phyloP scores from a whole-genome alignment of 2,113 vertebrate species.

The Hippocampus zosterae region DNA sequence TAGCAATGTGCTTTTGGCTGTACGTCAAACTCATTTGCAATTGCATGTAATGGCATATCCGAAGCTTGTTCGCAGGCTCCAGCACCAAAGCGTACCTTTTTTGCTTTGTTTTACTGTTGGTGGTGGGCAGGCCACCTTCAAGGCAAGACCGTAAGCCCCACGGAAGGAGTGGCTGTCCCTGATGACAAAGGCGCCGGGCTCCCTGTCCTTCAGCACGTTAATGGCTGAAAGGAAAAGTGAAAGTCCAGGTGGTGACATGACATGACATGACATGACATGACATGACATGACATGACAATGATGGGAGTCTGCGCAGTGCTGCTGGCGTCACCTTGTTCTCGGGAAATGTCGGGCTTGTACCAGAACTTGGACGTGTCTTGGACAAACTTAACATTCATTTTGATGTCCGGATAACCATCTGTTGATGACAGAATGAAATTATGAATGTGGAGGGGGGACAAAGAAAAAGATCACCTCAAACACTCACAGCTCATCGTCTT shows the following conservation, averaged over 20 bases:
- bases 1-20: too few relatives aligned
- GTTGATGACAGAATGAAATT: conserved; percentile 24
- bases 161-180: conserved; percentile 97
- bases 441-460: not conserved
- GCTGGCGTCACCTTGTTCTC: conserved; percentile 84
- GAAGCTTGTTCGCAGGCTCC: too few relatives aligned
- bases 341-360: conserved; percentile 96
- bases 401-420: conserved; percentile 90
- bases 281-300: not conserved
- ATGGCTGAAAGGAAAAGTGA: conserved; percentile 75
- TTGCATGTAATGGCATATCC: too few relatives aligned
- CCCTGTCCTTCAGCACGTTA: conserved; percentile 85
- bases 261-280: not conserved
- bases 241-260: not conserved
- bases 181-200: conserved; percentile 93
- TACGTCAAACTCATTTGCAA: too few relatives aligned
- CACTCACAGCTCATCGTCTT: not conserved
- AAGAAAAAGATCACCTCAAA: not conserved
- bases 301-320: not conserved
- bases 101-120: conserved; percentile 88
- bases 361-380: conserved; percentile 98
- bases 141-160: conserved; percentile 91
- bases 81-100: conserved; percentile 76
- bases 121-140: conserved; percentile 97
- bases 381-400: conserved; percentile 94